A percentile compares a stretch with the other conserved stretches of the same genome.
Evolutionary conservation across 2,113 vertebrate species (phyloP).

Genomic region (Tragelaphus strepsiceros): DNA sequence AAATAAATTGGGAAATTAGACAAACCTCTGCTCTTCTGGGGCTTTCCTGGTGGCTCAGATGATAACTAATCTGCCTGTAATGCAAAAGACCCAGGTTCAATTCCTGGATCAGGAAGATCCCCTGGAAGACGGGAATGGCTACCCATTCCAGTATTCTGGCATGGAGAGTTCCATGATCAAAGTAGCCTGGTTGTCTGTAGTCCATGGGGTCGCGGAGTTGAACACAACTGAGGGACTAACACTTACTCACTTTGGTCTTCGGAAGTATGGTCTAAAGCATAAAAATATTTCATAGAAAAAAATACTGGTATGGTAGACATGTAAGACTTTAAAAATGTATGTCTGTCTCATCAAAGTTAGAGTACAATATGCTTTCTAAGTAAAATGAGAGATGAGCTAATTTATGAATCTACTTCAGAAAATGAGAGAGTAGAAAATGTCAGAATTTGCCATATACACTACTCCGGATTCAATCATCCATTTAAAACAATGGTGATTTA

Average conservation of each 20-base stretch:
- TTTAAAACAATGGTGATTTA: neutral
- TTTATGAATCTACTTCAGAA: constrained; percentile 38
- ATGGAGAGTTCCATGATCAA: neutral
- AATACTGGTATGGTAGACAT: neutral
- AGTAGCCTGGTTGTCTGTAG: neutral
- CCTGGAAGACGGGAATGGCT: neutral
- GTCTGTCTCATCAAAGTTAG: neutral
- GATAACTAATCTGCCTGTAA: neutral
- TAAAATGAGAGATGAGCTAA: neutral
- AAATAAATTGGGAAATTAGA: neutral
- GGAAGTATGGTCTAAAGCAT: neutral
- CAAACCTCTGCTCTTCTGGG: neutral
- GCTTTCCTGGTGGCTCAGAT: neutral
- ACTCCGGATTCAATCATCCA: neutral
- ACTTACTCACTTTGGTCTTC: neutral
- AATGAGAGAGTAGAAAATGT: constrained; percentile 7
- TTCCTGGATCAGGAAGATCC: neutral
- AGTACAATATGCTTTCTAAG: neutral
- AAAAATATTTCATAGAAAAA: neutral
- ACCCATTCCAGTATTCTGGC: neutral
- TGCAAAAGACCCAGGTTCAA: neutral
- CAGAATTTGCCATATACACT: neutral
- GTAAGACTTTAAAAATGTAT: neutral
- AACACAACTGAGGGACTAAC: neutral
- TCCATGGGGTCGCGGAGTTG: neutral